Evolutionary conservation across 2,113 vertebrate genomes (phyloP), one percentile per base, ranked within the genome.

Genomic region (Xenus cinereus): DNA sequence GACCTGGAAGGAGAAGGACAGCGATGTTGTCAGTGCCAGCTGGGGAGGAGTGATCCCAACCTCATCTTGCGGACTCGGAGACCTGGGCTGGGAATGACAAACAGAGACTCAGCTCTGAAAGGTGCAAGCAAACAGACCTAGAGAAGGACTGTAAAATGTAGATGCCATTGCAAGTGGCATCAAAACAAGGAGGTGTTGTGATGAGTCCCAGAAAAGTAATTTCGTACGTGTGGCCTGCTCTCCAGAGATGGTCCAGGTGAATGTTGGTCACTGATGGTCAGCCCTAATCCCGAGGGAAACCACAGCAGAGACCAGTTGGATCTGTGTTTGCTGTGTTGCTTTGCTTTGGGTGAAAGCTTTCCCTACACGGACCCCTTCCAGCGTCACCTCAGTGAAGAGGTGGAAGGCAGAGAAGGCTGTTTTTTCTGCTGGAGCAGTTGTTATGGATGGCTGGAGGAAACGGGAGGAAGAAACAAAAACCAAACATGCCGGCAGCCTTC

Each of bases 371-470:
- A 30, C 8, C 17, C 37, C 43, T 64, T 92, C 43, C 82, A 7
- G 37, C 2, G 2, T 89, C 76, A 56, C 53, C 57, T 33, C 53
- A 78, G 80, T 9, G 9, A 33, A 78, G 94, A 88, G 51, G 33
- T 63, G 28, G 57, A 54, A 92, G 51, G 39, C 1, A 3, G 46
- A 94, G 75, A 32, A 66, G 37, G 37, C 51, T 54, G 50, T 54
- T 78, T 75, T 35, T 43, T 27, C 57, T 56, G 32, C 33, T 1
- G 9, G 57, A 91, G 41, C 69, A 82, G 93, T 96, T 95, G 78
- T 89, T 93, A 41, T 75, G 88, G 75, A 46, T 94, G 56, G 77
- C 74, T 77, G 39, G 78, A 98, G 90, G 89, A 97, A 98, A 94
- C 6, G 8, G 32, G 79, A 92, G 86, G 90, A 60, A 84, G 76